These are phyloP conservation scores for Auanema sp. DNA, from an alignment of 2,888 invertebrate genomes.

Conservation along the genomic window DNA sequence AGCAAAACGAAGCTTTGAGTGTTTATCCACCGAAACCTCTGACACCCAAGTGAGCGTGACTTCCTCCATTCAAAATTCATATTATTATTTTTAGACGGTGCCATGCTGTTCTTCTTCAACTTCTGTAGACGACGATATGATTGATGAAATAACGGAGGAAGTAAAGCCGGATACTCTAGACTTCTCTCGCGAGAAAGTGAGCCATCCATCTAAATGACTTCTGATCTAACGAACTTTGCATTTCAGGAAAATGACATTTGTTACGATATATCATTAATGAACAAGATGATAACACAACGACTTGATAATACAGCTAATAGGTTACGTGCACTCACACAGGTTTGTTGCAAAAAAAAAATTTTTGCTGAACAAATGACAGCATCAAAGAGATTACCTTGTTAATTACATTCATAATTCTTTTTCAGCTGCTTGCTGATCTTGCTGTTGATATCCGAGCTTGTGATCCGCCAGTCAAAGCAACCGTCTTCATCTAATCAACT, in stretches of 20 bases:
- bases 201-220: too few species aligned
- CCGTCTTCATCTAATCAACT: too few species aligned
- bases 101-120: too few species aligned
- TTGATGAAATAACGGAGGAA: too few species aligned
- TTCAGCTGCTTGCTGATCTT: constrained; percentile 15
- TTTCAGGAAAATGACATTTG: too few species aligned
- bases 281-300: constrained; percentile 1
- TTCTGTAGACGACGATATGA: too few species aligned
- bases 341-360: background rate
- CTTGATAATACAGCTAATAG: constrained; percentile 12
- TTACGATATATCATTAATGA: constrained; percentile 13
- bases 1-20: constrained; percentile 2
- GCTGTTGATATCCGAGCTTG: constrained; percentile 8
- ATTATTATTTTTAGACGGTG: too few species aligned
- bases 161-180: too few species aligned
- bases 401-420: background rate
- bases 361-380: background rate
- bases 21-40: background rate
- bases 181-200: too few species aligned
- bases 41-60: background rate
- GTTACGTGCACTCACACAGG: constrained; percentile 10
- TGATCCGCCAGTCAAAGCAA: too few species aligned
- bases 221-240: too few species aligned
- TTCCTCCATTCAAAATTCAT: background rate
- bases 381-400: background rate